Evolutionary conservation across 2,888 invertebrate genomes (phyloP).

Genomic region (Callyntrura sp.): DNA sequence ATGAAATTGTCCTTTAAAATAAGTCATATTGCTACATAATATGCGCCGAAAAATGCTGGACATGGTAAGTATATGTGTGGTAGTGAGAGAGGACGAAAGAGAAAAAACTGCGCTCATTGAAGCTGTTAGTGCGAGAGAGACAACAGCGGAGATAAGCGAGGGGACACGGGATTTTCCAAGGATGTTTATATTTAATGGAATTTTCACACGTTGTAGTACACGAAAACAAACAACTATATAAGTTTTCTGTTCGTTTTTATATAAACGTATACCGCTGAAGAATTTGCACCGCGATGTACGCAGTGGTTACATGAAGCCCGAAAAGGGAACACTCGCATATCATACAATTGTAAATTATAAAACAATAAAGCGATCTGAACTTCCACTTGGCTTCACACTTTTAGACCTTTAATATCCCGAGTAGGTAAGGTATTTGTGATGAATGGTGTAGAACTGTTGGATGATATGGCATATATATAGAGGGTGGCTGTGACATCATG

Average conservation of each 20-base stretch:
- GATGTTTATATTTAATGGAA: slow-evolving; percentile 4
- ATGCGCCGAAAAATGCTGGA: background rate
- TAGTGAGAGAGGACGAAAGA: background rate
- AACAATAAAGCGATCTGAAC: background rate
- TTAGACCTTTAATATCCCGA: background rate
- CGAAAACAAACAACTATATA: too few relatives aligned
- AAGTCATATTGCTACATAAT: background rate
- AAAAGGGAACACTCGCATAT: background rate
- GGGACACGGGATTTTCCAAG: slow-evolving; percentile 9
- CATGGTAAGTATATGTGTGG: background rate
- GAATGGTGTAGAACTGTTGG: too few relatives aligned
- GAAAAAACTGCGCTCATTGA: background rate
- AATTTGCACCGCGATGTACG: too few relatives aligned
- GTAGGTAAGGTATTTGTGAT: too few relatives aligned
- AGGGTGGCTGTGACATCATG: too few relatives aligned
- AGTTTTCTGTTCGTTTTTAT: too few relatives aligned
- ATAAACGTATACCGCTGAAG: too few relatives aligned
- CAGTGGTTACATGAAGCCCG: too few relatives aligned
- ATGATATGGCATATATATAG: too few relatives aligned
- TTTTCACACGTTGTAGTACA: slow-evolving; percentile 3
- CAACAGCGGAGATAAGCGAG: background rate
- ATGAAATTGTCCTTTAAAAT: too few relatives aligned
- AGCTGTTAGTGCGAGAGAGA: too few relatives aligned
- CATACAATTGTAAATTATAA: background rate
- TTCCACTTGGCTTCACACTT: background rate